These are phyloP conservation scores for Ethmia dodecea DNA, from an alignment of 2,888 invertebrate species.

Conservation along the genomic window DNA sequence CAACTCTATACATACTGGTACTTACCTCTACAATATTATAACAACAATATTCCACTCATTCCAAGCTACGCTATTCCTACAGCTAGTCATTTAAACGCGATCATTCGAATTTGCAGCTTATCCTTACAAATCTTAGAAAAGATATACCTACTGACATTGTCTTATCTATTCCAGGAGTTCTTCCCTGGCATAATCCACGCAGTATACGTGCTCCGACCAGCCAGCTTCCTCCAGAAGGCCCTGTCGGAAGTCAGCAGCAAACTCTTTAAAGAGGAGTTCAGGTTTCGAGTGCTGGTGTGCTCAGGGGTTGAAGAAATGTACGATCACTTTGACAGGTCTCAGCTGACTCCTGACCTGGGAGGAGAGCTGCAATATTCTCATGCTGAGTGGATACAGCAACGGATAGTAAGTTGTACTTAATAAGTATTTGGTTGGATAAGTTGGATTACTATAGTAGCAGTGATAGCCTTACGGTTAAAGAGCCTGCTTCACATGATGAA, in stretches of 20 bases:
- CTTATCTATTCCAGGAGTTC: slow-evolving; percentile 92
- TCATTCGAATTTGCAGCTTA: no score
- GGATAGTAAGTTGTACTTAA: slow-evolving; percentile 91
- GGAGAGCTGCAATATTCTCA: slow-evolving; percentile 94
- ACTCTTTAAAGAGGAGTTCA: slow-evolving; percentile 93
- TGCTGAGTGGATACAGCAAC: slow-evolving; percentile 97
- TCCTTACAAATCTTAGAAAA: no score
- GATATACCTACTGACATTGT: no score
- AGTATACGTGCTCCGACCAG: slow-evolving; percentile 95
- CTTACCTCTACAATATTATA: no score
- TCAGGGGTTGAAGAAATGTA: slow-evolving; percentile 91
- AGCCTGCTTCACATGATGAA: no score
- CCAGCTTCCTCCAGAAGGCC: slow-evolving; percentile 96
- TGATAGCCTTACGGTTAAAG: no score
- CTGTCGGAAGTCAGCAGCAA: slow-evolving; percentile 96
- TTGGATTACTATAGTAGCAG: no score
- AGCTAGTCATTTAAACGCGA: no score
- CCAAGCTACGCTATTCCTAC: no score
- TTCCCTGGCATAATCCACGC: slow-evolving; percentile 96
- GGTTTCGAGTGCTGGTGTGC: slow-evolving; percentile 93
- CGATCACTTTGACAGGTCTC: slow-evolving; percentile 88
- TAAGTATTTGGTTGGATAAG: no score
- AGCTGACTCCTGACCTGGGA: slow-evolving; percentile 93
- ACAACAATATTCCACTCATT: no score
- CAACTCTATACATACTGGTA: no score